Evolutionary conservation across 2,113 vertebrate species (phyloP).

Genomic region (Nannobrachium achirus): DNA sequence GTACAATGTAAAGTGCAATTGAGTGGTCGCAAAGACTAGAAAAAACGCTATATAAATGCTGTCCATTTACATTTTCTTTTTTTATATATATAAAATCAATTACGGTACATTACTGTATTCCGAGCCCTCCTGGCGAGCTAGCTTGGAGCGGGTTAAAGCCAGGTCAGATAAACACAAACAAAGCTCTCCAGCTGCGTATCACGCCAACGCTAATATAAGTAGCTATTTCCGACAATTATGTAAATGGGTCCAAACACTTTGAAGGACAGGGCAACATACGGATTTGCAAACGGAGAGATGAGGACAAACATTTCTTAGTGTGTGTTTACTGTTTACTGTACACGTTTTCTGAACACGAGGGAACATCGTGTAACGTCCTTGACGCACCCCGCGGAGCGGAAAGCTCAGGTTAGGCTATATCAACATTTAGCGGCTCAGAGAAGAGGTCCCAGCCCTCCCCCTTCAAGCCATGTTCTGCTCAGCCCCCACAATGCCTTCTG

Average conservation of each 20-base stretch:
- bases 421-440: too few species aligned
- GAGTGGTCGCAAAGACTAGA: too few species aligned
- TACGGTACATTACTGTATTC: too few species aligned
- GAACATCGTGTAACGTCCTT: not conserved
- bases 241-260: conserved; percentile 20
- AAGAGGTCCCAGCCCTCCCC: too few species aligned
- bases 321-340: not conserved
- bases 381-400: not conserved
- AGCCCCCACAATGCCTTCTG: not conserved
- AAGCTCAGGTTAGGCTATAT: too few species aligned
- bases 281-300: conserved; percentile 11
- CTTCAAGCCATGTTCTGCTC: too few species aligned
- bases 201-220: too few species aligned
- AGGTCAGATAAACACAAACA: conserved; percentile 37
- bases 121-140: not conserved
- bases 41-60: too few species aligned
- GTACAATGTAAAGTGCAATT: too few species aligned
- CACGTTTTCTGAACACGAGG: conserved; percentile 10
- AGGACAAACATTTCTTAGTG: conserved; percentile 21
- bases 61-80: too few species aligned
- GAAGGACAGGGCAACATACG: not conserved
- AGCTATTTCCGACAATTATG: conserved; percentile 26
- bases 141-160: not conserved
- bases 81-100: too few species aligned
- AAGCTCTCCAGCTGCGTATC: not conserved